phyloP scores from a whole-genome alignment of 2,113 vertebrate genomes.

The Galeopterus variegatus region DNA sequence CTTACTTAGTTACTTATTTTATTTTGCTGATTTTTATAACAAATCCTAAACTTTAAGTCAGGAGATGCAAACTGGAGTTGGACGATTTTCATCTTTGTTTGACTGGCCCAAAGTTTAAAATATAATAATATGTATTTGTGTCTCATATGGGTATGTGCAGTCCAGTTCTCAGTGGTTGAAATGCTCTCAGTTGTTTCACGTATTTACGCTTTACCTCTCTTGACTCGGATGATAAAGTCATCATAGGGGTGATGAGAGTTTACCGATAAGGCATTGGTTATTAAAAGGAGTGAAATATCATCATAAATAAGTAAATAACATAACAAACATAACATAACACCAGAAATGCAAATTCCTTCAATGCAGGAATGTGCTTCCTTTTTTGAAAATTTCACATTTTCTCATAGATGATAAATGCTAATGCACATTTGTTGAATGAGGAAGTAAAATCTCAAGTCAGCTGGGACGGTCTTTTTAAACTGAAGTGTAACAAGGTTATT shows the following conservation, averaged over 20 bases:
- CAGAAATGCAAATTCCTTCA: not conserved
- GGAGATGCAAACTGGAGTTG: not conserved
- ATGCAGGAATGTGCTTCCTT: not conserved
- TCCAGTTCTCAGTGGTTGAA: not conserved
- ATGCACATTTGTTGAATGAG: not conserved
- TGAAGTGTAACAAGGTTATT: not conserved
- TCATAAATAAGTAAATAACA: not conserved
- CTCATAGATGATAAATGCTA: not conserved
- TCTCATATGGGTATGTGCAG: not conserved
- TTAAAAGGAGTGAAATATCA: not conserved
- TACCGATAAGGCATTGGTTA: not conserved
- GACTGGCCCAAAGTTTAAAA: not conserved
- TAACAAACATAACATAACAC: not conserved
- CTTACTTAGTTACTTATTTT: not conserved
- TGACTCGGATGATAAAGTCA: not conserved
- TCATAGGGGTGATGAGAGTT: not conserved
- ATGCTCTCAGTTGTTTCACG: not conserved
- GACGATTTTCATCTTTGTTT: not conserved
- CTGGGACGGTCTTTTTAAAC: not conserved
- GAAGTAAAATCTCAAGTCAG: not conserved
- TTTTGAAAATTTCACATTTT: constrained; percentile 1
- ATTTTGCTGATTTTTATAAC: constrained; percentile 8
- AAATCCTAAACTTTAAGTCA: not conserved
- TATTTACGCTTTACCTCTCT: not conserved
- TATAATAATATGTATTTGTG: not conserved